phyloP scores from a whole-genome alignment of 2,113 vertebrate genomes.

The Triplophysa tibetana region DNA sequence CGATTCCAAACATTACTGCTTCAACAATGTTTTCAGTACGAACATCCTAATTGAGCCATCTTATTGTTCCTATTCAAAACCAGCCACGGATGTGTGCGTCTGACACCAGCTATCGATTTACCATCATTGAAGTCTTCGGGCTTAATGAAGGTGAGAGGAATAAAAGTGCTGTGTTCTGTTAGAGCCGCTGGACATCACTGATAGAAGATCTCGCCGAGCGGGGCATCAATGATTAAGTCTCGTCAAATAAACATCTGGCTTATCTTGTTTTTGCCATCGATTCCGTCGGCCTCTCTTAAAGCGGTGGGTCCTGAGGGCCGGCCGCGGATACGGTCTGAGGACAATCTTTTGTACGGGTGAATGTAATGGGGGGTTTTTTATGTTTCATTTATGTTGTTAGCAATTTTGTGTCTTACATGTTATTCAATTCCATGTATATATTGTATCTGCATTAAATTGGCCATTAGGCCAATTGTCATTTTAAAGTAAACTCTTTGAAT shows the following conservation, averaged over 20 bases:
- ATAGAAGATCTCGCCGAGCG: slow-evolving; percentile 85
- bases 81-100: slow-evolving; percentile 35
- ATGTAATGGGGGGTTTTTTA: not conserved
- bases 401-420: too few relatives aligned
- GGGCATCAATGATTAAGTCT: slow-evolving; percentile 54
- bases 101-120: slow-evolving; percentile 79
- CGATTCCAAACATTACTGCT: not conserved
- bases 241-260: slow-evolving; percentile 53
- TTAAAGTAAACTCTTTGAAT: too few relatives aligned
- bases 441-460: too few relatives aligned
- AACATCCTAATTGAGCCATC: slow-evolving; percentile 37
- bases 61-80: slow-evolving; percentile 69
- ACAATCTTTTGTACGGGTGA: not conserved
- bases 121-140: slow-evolving; percentile 88
- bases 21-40: not conserved
- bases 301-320: not conserved
- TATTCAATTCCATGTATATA: too few relatives aligned
- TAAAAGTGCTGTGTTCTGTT: slow-evolving; percentile 89
- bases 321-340: not conserved
- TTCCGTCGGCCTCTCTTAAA: slow-evolving; percentile 18
- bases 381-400: not conserved
- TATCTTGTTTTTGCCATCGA: slow-evolving; percentile 44
- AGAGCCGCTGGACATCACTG: slow-evolving; percentile 85
- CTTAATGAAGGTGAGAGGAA: slow-evolving; percentile 88
- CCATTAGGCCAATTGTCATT: too few relatives aligned